phyloP scores from a whole-genome alignment of 1,140 invertebrate genomes.

The Drosophila nasuta region DNA sequence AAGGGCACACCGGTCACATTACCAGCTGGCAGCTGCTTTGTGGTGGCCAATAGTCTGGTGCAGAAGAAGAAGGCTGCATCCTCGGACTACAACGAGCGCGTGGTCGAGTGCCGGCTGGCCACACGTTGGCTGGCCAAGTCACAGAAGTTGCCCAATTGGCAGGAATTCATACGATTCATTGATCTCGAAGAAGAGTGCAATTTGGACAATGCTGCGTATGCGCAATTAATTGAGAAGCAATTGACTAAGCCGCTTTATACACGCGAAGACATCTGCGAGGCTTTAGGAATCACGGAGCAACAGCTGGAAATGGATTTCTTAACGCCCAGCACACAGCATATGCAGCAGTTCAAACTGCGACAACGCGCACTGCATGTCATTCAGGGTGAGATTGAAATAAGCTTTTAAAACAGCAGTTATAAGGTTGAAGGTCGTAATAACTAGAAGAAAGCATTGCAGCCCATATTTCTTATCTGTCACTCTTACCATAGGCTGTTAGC shows the following conservation, averaged over 20 bases:
- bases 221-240: conserved; percentile 87
- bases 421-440: too few relatives aligned
- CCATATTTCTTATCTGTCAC: too few relatives aligned
- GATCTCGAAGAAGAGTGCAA: conserved; percentile 89
- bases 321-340: conserved; percentile 89
- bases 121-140: conserved; percentile 91
- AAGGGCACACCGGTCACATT: conserved; percentile 91
- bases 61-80: conserved; percentile 97
- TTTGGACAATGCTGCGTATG: conserved; percentile 67
- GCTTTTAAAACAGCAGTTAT: not conserved
- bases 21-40: conserved; percentile 93
- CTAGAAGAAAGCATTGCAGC: too few relatives aligned
- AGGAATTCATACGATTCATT: conserved; percentile 87
- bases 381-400: conserved; percentile 62
- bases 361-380: conserved; percentile 95
- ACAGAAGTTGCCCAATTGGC: conserved; percentile 87
- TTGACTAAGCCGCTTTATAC: conserved; percentile 91
- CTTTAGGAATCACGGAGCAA: conserved; percentile 88
- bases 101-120: conserved; percentile 96
- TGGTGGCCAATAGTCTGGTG: conserved; percentile 96
- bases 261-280: conserved; percentile 89
- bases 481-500: too few relatives aligned
- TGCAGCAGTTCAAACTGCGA: conserved; percentile 91
- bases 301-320: conserved; percentile 89
- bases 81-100: conserved; percentile 95